phyloP scores from a whole-genome alignment of 2,888 invertebrate species.

The Dicyrtomina minuta region DNA sequence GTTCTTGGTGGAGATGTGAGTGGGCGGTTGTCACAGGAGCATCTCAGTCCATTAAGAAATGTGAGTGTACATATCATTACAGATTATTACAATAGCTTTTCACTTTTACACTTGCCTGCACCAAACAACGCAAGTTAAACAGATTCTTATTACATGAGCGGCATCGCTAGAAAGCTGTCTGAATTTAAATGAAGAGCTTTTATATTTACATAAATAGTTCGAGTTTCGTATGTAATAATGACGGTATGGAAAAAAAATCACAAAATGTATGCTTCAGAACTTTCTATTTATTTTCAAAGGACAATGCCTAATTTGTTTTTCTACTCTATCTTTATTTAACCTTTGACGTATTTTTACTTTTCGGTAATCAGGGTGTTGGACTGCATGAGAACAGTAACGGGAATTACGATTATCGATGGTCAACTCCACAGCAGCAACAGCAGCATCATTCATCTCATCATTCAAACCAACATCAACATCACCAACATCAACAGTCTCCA shows the following conservation, averaged over 20 bases:
- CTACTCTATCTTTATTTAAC: too few relatives aligned
- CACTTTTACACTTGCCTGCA: background rate
- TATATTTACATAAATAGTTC: too few relatives aligned
- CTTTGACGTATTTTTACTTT: background rate
- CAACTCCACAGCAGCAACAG: slow-evolving; percentile 55
- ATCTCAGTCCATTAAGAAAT: slow-evolving; percentile 46
- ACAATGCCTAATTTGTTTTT: background rate
- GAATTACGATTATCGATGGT: slow-evolving; percentile 59
- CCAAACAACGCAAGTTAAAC: too few relatives aligned
- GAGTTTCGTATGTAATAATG: too few relatives aligned
- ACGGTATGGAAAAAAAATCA: too few relatives aligned
- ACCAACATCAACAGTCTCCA: slow-evolving; percentile 52
- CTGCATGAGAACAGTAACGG: slow-evolving; percentile 55
- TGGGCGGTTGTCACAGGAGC: slow-evolving; percentile 13
- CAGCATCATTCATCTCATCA: slow-evolving; percentile 57
- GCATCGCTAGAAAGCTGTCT: too few relatives aligned
- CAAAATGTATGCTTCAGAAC: too few relatives aligned
- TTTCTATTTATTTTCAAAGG: too few relatives aligned
- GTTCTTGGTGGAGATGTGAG: slow-evolving; percentile 59
- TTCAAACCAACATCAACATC: slow-evolving; percentile 57
- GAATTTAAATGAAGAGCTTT: too few relatives aligned
- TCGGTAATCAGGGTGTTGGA: slow-evolving; percentile 23
- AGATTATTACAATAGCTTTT: too few relatives aligned
- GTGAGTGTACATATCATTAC: too few relatives aligned
- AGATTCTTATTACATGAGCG: too few relatives aligned